Base-by-base conservation (phyloP, 2,888 invertebrate genomes). In the Quadroppia sp. region DNA sequence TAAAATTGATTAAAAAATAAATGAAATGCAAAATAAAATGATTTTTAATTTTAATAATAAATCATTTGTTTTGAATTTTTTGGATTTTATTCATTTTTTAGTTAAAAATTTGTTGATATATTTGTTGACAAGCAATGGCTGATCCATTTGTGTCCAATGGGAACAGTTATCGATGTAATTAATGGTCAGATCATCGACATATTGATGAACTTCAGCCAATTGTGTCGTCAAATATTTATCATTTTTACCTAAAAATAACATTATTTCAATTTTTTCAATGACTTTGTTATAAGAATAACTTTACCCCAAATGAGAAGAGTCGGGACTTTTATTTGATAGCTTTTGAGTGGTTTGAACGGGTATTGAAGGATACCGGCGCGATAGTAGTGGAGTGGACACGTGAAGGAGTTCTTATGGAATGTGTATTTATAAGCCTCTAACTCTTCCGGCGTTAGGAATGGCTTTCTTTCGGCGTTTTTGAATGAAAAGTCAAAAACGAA, bases 71-170 rank as follows among this genome's bases (percentile, higher is more conserved):
- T n/a, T n/a, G n/a, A n/a, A n/a, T n/a, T n/a, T n/a, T n/a, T n/a
- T n/a, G n/a, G n/a, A n/a, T 36, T 36, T 36, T 36, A 13, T 45
- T 45, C 45, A 15, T 45, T 45, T 11, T 11, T 45, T 45, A 15
- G 6, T 17, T 17, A 45, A 11, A 17, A 59, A 59, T 9, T 30
- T 6, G 6, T 23, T 28, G 4, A 67, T 67, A 42, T 67, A 42
- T 42, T 67, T n/a, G 42, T 90, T 90, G 75, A 89, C 87, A 75
- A 83, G 81, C 11, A 85, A 84, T 0, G 89, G 88, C 75, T 85
- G 84, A 81, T 91, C 90, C 81, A 90, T 89, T 79, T 90, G 90
- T 0, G 90, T 89, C 84, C 88, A 90, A 82, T 91, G 91, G 25
- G 87, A 87, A 4, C 88, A 86, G 36, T 86, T 86, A 72, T 87